Percentiles rank a stretch among this genome's conserved stretches.
phyloP scores from a whole-genome alignment of 2,888 invertebrate genomes.

The Bibio marci region DNA sequence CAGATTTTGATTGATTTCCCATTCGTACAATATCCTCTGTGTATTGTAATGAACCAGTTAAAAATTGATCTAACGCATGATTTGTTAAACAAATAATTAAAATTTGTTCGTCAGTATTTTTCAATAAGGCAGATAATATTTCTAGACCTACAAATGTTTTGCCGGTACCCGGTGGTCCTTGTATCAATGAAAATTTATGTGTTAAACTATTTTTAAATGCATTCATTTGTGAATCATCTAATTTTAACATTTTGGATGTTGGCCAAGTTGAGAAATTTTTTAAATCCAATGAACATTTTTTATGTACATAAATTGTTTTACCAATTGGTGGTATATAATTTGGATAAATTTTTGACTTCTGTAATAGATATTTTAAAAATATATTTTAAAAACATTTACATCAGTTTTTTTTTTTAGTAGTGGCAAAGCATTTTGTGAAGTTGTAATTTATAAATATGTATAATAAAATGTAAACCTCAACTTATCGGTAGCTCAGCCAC shows the following conservation, averaged over 20 bases:
- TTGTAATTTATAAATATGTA: too few species aligned
- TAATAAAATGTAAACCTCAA: too few species aligned
- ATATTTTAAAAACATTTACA: not conserved
- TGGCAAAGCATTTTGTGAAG: too few species aligned
- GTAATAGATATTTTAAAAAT: conserved; percentile 1
- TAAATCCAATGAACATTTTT: conserved; percentile 14
- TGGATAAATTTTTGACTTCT: conserved; percentile 14
- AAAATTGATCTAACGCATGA: conserved; percentile 73
- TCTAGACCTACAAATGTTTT: conserved; percentile 67
- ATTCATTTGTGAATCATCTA: conserved; percentile 47
- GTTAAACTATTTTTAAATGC: conserved; percentile 53
- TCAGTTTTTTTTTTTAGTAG: too few species aligned
- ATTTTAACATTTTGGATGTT: conserved; percentile 23
- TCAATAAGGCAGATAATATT: conserved; percentile 47
- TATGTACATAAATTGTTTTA: conserved; percentile 12
- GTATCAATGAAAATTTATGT: conserved; percentile 57
- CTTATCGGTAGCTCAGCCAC: too few species aligned
- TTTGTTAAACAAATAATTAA: conserved; percentile 70
- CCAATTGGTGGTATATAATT: conserved; percentile 23
- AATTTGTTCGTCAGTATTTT: conserved; percentile 42
- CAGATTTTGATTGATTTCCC: conserved; percentile 49
- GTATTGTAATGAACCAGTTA: conserved; percentile 44
- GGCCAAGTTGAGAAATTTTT: conserved; percentile 30
- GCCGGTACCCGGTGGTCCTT: conserved; percentile 70
- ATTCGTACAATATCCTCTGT: conserved; percentile 46